Percentiles rank a stretch among this genome's conserved stretches.
These are phyloP conservation scores for Hirtodrosophila confusa DNA, from an alignment of 2,888 invertebrate species.

Conservation along the genomic window DNA sequence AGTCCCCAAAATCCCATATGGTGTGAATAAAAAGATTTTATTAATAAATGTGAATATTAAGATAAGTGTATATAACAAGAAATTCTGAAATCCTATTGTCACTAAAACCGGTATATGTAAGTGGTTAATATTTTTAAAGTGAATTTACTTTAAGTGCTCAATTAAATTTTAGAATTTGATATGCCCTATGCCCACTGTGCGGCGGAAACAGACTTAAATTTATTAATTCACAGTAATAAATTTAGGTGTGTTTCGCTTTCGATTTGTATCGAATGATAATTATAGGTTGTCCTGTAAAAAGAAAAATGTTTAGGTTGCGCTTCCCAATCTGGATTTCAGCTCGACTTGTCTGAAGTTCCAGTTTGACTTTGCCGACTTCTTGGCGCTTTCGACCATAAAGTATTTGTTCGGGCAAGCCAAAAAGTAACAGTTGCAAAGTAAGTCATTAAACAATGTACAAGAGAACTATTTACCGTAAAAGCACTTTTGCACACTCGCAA, in stretches of 20 bases:
- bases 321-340: slow-evolving; percentile 27
- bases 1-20: slow-evolving; percentile 2
- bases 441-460: slow-evolving; percentile 12
- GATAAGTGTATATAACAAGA: too few species aligned
- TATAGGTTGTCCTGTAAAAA: slow-evolving; percentile 81
- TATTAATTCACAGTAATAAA: slow-evolving; percentile 84
- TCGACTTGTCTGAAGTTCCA: slow-evolving; percentile 22
- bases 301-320: slow-evolving; percentile 67
- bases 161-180: too few species aligned
- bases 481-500: too few species aligned
- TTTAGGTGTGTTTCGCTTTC: slow-evolving; percentile 84
- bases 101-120: too few species aligned
- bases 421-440: slow-evolving; percentile 27
- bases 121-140: too few species aligned
- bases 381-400: slow-evolving; percentile 59
- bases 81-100: too few species aligned
- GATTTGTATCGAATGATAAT: slow-evolving; percentile 84
- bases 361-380: slow-evolving; percentile 54
- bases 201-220: slow-evolving; percentile 74
- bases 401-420: slow-evolving; percentile 70
- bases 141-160: too few species aligned
- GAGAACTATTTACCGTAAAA: too few species aligned
- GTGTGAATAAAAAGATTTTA: too few species aligned
- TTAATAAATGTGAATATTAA: too few species aligned
- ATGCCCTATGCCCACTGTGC: neutral